Conservation (phyloP, 2,113 vertebrate species). For the Forbesichthys agassizii region DNA sequence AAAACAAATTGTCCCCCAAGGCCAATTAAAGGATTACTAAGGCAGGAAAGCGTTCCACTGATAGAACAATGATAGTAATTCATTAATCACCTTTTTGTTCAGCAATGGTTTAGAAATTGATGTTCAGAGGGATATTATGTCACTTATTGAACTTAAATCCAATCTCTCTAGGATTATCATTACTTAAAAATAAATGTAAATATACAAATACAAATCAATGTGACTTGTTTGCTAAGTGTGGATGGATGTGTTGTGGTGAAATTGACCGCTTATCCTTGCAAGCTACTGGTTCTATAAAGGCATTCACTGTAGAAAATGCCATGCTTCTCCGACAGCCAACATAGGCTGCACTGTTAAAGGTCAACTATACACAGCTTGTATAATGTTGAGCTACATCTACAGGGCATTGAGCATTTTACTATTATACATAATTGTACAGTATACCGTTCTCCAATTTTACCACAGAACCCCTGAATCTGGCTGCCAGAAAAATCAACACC, state of each 20-base stretch:
- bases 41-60: conserved; percentile 22
- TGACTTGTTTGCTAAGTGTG: too few species aligned
- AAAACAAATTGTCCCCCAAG: conserved; percentile 67
- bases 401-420: too few species aligned
- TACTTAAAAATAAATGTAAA: too few species aligned
- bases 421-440: too few species aligned
- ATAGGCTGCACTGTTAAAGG: conserved; percentile 36
- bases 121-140: neutral
- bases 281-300: conserved; percentile 9
- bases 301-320: neutral
- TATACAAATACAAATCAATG: too few species aligned
- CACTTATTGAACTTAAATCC: conserved; percentile 4
- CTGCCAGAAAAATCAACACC: too few species aligned
- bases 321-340: conserved; percentile 13
- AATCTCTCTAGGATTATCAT: neutral
- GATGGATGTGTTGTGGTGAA: too few species aligned
- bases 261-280: neutral
- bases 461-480: too few species aligned
- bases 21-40: conserved; percentile 60
- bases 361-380: conserved; percentile 15
- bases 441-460: too few species aligned
- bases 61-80: conserved; percentile 24
- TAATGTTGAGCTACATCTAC: too few species aligned
- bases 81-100: conserved; percentile 25
- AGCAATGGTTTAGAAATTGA: conserved; percentile 17